Base-by-base conservation (phyloP, 2,797 vertebrate species). In the Coluber constrictor region DNA sequence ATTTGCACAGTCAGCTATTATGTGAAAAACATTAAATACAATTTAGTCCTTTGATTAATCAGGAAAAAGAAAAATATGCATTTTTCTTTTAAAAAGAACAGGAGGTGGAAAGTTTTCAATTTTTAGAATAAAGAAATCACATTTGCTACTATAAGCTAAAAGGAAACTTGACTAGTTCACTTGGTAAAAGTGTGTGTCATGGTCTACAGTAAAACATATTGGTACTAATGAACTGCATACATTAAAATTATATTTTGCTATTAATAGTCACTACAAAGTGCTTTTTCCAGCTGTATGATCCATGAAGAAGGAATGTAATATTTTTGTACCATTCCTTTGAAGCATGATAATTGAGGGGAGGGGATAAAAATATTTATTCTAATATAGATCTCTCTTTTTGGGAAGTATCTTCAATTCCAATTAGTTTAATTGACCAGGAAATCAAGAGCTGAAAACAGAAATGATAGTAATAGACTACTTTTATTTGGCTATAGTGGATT, bases 391-490 rank as follows among this genome's bases (percentile, higher is more conserved):
- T 96, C 92, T 97, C 93, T 97, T 98, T 97, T 94, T 94, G 96
- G 97, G 95, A 98, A 97, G 97, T 96, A 96, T 95, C 95, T 97
- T 97, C 96, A 97, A 95, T 93, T 93, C 94, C 97, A 97, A 97
- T 97, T 97, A 98, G 95, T 96, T 96, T 98, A 97, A 97, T 96
- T 97, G 97, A 97, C 95, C 96, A 96, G 94, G 92, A 95, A 96
- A 96, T 92, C 55, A 63, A 95, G 94, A 97, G 95, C 97, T 95
- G 93, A 96, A 90, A 94, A 97, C 94, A 0, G 0, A 97, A 92
- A 94, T 89, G 92, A 96, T 94, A 96, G 94, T 92, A 95, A 96
- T 89, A 79, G 95, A 96, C 87, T 88, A 91, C 60, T 32, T 60
- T 37, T 54, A 29, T 12, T 91, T 90, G 95, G 86, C 92, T 95